Conservation (phyloP, 2,113 vertebrate genomes). For the Pyxicephalus adspersus region DNA sequence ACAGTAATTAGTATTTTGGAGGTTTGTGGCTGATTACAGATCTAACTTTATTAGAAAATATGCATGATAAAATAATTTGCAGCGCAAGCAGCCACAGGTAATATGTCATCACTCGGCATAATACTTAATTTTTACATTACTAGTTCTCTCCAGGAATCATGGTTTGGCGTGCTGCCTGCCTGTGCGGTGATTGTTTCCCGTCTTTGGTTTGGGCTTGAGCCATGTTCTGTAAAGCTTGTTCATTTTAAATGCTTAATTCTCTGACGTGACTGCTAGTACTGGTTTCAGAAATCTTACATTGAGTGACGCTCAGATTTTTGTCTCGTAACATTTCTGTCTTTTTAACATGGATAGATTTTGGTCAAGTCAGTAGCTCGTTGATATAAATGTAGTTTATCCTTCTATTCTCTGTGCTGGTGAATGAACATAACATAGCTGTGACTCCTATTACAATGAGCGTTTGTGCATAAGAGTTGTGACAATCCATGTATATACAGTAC, state of each 20-base stretch:
- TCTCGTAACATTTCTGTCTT: too few relatives aligned
- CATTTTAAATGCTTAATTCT: slow-evolving; percentile 4
- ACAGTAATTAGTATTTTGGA: too few relatives aligned
- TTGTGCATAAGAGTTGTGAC: background rate
- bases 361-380: background rate
- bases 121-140: background rate
- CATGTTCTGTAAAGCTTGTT: slow-evolving; percentile 37
- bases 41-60: too few relatives aligned
- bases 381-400: too few relatives aligned
- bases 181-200: slow-evolving; percentile 43
- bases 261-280: slow-evolving; percentile 1
- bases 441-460: background rate
- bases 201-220: slow-evolving; percentile 52
- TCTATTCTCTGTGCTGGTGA: too few relatives aligned
- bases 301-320: slow-evolving; percentile 1
- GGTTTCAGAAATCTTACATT: background rate
- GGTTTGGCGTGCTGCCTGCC: slow-evolving; percentile 49
- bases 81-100: background rate
- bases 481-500: background rate
- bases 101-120: slow-evolving; percentile 1
- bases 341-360: background rate
- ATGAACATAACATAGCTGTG: too few relatives aligned
- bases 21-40: too few relatives aligned
- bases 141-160: slow-evolving; percentile 51
- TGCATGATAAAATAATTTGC: too few relatives aligned